These are phyloP conservation scores for Chaenocephalus aceratus DNA, from an alignment of 2,113 vertebrate genomes.

Conservation along the genomic window DNA sequence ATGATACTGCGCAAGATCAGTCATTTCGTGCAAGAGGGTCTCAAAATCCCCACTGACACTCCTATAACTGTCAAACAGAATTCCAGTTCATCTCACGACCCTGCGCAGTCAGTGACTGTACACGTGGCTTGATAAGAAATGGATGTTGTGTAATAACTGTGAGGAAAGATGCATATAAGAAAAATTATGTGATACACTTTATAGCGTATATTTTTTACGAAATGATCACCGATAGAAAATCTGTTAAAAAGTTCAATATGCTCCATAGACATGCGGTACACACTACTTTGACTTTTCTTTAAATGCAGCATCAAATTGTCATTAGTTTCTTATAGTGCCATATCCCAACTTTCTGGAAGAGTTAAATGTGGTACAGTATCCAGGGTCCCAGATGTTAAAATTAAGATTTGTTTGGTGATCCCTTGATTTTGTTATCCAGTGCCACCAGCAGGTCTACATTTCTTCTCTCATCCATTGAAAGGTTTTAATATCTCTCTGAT, in stretches of 20 bases:
- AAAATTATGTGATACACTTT: background rate
- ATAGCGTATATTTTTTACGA: background rate
- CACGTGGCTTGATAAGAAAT: conserved; percentile 44
- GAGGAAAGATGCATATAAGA: background rate
- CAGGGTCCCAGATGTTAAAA: background rate
- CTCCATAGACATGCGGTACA: background rate
- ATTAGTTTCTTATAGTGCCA: background rate
- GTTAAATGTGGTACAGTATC: background rate
- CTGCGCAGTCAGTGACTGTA: conserved; percentile 49
- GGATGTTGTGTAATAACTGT: background rate
- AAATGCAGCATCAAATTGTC: background rate
- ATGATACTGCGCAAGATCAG: conserved; percentile 44
- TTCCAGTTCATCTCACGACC: conserved; percentile 52
- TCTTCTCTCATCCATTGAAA: background rate
- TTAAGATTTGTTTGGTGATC: background rate
- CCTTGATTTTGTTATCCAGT: background rate
- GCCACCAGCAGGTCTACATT: background rate
- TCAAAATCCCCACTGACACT: conserved; percentile 72
- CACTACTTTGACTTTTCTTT: background rate
- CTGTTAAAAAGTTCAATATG: background rate
- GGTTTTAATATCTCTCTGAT: background rate
- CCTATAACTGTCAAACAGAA: conserved; percentile 64
- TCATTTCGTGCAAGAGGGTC: conserved; percentile 68
- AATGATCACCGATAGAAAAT: background rate
- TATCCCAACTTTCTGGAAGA: background rate